These are phyloP conservation scores for Forbesichthys papilliferus DNA, from an alignment of 2,113 vertebrate species.

Conservation along the genomic window DNA sequence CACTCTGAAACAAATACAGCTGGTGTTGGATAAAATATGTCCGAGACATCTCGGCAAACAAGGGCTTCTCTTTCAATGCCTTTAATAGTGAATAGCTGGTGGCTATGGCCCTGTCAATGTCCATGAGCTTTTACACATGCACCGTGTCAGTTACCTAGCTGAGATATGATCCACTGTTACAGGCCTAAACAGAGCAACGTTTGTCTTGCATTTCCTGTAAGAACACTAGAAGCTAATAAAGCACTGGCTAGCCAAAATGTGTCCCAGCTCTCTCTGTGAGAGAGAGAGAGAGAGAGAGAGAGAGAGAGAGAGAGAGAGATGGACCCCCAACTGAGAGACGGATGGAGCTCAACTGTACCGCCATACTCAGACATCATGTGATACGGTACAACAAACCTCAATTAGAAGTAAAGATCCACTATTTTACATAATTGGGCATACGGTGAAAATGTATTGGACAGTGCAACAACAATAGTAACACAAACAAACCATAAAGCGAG, in stretches of 20 bases:
- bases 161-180: slow-evolving; percentile 30
- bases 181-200: slow-evolving; percentile 8
- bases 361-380: too few relatives aligned
- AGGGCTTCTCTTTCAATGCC: slow-evolving; percentile 44
- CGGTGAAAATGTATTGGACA: too few relatives aligned
- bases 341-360: too few relatives aligned
- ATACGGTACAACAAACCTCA: too few relatives aligned
- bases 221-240: slow-evolving; percentile 30
- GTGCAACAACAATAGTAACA: too few relatives aligned
- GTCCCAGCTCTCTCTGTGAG: too few relatives aligned
- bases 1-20: slow-evolving; percentile 55
- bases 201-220: slow-evolving; percentile 27
- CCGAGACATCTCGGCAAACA: slow-evolving; percentile 55
- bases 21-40: slow-evolving; percentile 38
- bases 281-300: too few relatives aligned
- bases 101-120: slow-evolving; percentile 41
- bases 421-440: too few relatives aligned
- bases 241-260: not conserved
- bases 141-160: slow-evolving; percentile 17
- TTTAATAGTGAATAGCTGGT: slow-evolving; percentile 31
- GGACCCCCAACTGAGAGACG: too few relatives aligned
- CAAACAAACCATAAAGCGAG: too few relatives aligned
- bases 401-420: too few relatives aligned
- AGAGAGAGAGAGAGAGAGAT: too few relatives aligned
- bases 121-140: slow-evolving; percentile 18